phyloP scores from a whole-genome alignment of 2,113 vertebrate species.

The Phyllopteryx taeniolatus region DNA sequence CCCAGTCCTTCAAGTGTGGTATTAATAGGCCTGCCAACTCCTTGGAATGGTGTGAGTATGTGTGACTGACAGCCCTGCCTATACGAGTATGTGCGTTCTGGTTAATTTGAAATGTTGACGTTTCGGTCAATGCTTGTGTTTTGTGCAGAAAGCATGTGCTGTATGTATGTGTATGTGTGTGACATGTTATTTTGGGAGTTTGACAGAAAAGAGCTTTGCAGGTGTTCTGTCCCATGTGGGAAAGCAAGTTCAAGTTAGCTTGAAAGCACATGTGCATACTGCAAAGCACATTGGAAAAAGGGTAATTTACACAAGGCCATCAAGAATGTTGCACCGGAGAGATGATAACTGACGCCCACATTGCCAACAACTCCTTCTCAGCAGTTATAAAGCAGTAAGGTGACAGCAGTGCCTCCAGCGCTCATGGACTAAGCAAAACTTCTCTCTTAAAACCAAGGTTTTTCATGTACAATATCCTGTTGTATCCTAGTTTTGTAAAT shows the following conservation, averaged over 20 bases:
- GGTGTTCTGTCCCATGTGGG: conserved; percentile 42
- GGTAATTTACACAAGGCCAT: not conserved
- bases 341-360: not conserved
- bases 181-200: conserved; percentile 5
- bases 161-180: not conserved
- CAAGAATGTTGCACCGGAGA: not conserved
- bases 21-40: conserved; percentile 68
- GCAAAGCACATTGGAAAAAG: not conserved
- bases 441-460: too few relatives aligned
- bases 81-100: conserved; percentile 10
- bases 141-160: not conserved
- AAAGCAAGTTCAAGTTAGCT: conserved; percentile 33
- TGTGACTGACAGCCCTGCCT: conserved; percentile 47
- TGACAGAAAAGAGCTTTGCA: conserved; percentile 19
- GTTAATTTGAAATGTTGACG: conserved; percentile 34
- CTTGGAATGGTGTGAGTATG: conserved; percentile 69
- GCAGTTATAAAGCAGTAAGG: not conserved
- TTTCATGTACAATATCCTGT: not conserved
- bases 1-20: conserved; percentile 67
- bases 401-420: not conserved
- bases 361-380: not conserved
- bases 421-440: too few relatives aligned
- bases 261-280: conserved; percentile 6
- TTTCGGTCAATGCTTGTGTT: conserved; percentile 22
- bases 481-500: not conserved